Conservation (phyloP, 2,797 vertebrate species). For the Spondyliosoma cantharus region DNA sequence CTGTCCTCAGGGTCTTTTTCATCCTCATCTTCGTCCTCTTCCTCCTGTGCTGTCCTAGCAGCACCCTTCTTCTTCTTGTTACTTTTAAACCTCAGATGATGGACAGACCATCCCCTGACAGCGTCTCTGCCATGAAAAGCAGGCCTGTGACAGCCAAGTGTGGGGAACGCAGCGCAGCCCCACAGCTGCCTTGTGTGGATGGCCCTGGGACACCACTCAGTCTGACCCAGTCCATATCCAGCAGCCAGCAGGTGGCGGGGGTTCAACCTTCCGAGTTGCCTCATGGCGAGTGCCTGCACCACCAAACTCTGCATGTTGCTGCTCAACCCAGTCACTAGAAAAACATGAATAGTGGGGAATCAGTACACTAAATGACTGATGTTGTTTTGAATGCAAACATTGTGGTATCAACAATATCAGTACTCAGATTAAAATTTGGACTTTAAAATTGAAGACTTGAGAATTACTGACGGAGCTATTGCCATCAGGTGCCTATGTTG, state of each 20-base stretch:
- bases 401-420: not conserved
- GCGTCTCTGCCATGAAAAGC: slow-evolving; percentile 59
- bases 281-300: slow-evolving; percentile 79
- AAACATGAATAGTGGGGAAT: not conserved
- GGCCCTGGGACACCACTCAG: slow-evolving; percentile 79
- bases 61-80: slow-evolving; percentile 86
- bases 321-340: slow-evolving; percentile 57
- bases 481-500: not conserved
- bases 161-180: slow-evolving; percentile 61
- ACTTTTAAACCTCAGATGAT: slow-evolving; percentile 88
- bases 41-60: slow-evolving; percentile 69
- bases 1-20: slow-evolving; percentile 78
- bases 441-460: not conserved
- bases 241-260: slow-evolving; percentile 72
- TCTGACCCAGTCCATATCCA: slow-evolving; percentile 66
- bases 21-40: slow-evolving; percentile 83
- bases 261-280: slow-evolving; percentile 80
- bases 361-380: not conserved
- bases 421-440: not conserved
- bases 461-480: not conserved
- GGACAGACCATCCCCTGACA: slow-evolving; percentile 66
- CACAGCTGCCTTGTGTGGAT: slow-evolving; percentile 81
- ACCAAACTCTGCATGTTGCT: slow-evolving; percentile 81
- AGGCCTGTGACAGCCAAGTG: slow-evolving; percentile 59
- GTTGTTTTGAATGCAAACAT: rapidly evolving